These are phyloP conservation scores for Macropus fuliginosus DNA, from an alignment of 2,797 vertebrate species.

Conservation along the genomic window DNA sequence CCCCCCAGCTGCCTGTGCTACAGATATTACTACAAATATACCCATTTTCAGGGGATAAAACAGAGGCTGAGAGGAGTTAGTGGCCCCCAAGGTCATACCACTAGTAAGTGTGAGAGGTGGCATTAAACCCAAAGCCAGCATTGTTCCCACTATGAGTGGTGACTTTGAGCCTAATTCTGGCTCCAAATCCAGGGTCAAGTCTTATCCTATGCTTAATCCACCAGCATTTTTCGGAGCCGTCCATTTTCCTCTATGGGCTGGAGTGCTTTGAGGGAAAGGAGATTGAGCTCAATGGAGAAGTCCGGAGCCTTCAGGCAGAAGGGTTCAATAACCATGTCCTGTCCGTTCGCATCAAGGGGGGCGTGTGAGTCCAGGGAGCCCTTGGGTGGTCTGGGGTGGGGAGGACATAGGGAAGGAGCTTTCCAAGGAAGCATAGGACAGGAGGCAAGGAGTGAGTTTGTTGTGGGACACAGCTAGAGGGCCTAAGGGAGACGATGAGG, in stretches of 20 bases:
- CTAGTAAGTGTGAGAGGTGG: neutral
- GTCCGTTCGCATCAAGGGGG: slow-evolving; percentile 92
- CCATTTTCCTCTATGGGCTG: slow-evolving; percentile 93
- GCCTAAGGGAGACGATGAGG: neutral
- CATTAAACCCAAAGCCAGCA: neutral
- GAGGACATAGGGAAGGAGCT: neutral
- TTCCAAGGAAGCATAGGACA: neutral
- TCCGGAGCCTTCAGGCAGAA: slow-evolving; percentile 89
- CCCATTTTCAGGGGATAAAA: neutral
- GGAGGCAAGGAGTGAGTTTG: neutral
- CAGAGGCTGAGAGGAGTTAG: neutral
- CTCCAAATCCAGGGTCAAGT: neutral
- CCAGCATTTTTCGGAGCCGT: slow-evolving; percentile 91
- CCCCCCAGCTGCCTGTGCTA: neutral
- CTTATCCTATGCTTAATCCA: fast-evolving
- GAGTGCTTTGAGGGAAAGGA: slow-evolving; percentile 96
- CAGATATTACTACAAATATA: neutral
- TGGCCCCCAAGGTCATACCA: neutral
- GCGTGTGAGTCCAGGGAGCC: slow-evolving; percentile 83
- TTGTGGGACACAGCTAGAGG: fast-evolving
- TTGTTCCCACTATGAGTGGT: neutral
- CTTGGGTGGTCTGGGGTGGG: neutral
- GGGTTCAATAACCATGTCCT: slow-evolving; percentile 95
- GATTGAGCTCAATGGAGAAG: slow-evolving; percentile 87
- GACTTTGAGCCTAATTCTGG: neutral